Base-by-base conservation (phyloP, 1,140 invertebrate species). In the Drosophila leontia region DNA sequence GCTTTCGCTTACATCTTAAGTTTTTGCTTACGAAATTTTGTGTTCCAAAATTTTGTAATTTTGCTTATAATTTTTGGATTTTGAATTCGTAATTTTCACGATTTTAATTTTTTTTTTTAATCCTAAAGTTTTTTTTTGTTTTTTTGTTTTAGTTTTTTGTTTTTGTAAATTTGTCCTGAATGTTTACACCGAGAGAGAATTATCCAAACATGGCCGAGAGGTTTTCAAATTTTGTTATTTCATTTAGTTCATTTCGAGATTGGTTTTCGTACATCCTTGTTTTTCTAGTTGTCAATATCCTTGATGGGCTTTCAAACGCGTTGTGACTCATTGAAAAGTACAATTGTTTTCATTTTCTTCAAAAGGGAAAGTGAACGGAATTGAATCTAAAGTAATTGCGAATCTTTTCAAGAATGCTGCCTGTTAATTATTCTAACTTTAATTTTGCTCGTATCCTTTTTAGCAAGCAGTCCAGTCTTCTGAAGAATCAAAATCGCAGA, bases 191-290 rank as follows among this genome's bases (percentile, higher is more conserved):
- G 91, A 92, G 91, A 91, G 88, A 92, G 68, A 91, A 92, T 91
- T 92, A 92, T 92, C 91, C 91, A 92, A 92, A 92, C 88, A 88
- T 92, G 91, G 91, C 91, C 88, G 91, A 91, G 91, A 92, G 91
- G 50, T 80, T 87, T 87, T 75, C 48, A 91, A 92, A 88, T 91
- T 88, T 79, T 84, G 82, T 86, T 63, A 53, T 70, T 83, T 82
- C 41, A 72, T 75, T 68, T 82, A 72, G 44, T 63, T 79, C 51
- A 48, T 91, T 80, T 71, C 80, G 63, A 67, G 77, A 74, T 77
- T 80, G 56, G 47, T 79, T 68, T 65, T 37, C 63, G 62, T 69
- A 78, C 72, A 70, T 81, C 56, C 75, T 79, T 45, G 48, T 65
- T 56, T 71, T 82, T 70, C 44, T 68, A 70, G 55, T 79, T 80